Conservation (phyloP, 2,888 invertebrate species). For the Melipona beecheii region DNA sequence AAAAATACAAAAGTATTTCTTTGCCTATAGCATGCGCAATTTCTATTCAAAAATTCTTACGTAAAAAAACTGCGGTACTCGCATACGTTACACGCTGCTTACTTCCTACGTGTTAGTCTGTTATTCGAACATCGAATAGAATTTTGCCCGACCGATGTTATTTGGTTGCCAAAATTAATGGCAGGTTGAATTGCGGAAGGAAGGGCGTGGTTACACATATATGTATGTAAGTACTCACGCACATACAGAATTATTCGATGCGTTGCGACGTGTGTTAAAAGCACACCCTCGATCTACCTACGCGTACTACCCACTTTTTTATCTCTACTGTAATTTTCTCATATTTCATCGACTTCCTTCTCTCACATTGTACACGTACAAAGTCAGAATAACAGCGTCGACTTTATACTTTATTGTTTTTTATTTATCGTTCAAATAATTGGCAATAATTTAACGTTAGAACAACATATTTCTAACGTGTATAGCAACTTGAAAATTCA, state of each 20-base stretch:
- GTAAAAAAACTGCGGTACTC: too few relatives aligned
- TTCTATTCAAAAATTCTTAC: too few relatives aligned
- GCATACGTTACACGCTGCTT: too few relatives aligned
- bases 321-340: constrained; percentile 45
- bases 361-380: not conserved
- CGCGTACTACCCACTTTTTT: constrained; percentile 63
- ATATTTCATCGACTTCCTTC: constrained; percentile 32
- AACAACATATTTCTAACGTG: not conserved
- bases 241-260: constrained; percentile 45
- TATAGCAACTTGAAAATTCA: too few relatives aligned
- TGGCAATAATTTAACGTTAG: not conserved
- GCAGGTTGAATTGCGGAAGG: constrained; percentile 49
- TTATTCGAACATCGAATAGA: not conserved
- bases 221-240: too few relatives aligned
- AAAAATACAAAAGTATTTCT: too few relatives aligned
- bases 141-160: not conserved
- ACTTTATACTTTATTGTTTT: not conserved
- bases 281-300: constrained; percentile 68
- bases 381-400: too few relatives aligned
- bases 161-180: constrained; percentile 23
- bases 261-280: constrained; percentile 39
- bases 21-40: too few relatives aligned
- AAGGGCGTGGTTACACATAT: constrained; percentile 68
- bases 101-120: too few relatives aligned
- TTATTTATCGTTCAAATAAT: not conserved